A percentile compares a stretch with the other conserved stretches of the same genome.
Evolutionary conservation across 1,140 invertebrate genomes (phyloP).

Genomic region (Polypedilum vanderplanki): DNA sequence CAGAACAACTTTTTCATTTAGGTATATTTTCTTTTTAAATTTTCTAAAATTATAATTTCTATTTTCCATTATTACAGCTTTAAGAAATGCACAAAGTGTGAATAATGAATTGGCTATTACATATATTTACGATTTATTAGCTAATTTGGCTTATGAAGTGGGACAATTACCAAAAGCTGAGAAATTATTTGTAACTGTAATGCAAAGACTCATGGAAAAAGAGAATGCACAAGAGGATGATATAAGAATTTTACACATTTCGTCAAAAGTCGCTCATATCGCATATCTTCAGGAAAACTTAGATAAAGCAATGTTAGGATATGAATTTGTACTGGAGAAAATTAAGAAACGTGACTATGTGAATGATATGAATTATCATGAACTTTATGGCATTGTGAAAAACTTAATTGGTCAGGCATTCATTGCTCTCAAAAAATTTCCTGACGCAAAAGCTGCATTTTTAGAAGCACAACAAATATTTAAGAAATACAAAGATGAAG

Average conservation of each 20-base stretch:
- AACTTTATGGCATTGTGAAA: conserved; percentile 55
- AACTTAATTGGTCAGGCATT: conserved; percentile 42
- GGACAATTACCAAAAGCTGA: conserved; percentile 76
- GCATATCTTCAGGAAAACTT: conserved; percentile 53
- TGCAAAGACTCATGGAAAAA: conserved; percentile 62
- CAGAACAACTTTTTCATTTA: conserved; percentile 71
- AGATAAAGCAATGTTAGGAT: conserved; percentile 62
- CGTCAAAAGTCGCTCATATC: conserved; percentile 60
- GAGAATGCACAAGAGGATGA: conserved; percentile 66
- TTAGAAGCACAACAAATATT: conserved; percentile 63
- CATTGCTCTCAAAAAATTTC: conserved; percentile 52
- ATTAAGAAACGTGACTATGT: conserved; percentile 47
- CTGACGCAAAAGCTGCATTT: conserved; percentile 60
- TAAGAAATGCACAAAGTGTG: conserved; percentile 73
- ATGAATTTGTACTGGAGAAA: conserved; percentile 61
- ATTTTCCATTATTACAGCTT: conserved; percentile 48
- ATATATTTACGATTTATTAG: conserved; percentile 85
- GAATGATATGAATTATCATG: conserved; percentile 38
- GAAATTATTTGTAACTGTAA: conserved; percentile 70
- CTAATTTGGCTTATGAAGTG: conserved; percentile 74
- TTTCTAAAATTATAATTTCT: neutral
- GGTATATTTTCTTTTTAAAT: neutral
- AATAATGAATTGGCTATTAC: conserved; percentile 67
- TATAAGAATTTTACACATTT: conserved; percentile 46
- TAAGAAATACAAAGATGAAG: conserved; percentile 55